Percentiles rank a stretch among this genome's conserved stretches.
phyloP scores from a whole-genome alignment of 1,140 invertebrate genomes.

The Cryptotermes secundus region DNA sequence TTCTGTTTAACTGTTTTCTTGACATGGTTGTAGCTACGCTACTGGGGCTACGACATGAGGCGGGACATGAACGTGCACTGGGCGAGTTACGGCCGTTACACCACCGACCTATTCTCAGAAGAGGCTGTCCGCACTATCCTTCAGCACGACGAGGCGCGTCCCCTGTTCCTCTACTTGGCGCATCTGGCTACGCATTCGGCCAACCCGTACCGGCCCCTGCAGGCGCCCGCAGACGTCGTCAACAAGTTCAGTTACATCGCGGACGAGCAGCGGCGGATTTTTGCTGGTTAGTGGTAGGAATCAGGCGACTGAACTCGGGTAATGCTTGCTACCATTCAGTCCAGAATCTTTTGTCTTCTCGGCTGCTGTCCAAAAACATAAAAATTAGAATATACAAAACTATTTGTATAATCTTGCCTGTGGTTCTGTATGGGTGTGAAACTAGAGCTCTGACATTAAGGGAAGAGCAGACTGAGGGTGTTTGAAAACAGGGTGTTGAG shows the following conservation, averaged over 20 bases:
- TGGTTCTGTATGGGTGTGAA: too few species aligned
- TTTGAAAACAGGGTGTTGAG: too few species aligned
- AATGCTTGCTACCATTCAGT: too few species aligned
- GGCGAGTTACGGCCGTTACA: slow-evolving; percentile 77
- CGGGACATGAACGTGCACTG: slow-evolving; percentile 62
- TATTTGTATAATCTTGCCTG: too few species aligned
- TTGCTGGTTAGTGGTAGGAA: not conserved
- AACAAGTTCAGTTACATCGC: slow-evolving; percentile 68
- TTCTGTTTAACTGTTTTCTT: too few species aligned
- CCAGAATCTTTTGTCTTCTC: too few species aligned
- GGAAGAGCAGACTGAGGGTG: too few species aligned
- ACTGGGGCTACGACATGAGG: slow-evolving; percentile 67
- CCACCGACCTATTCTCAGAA: slow-evolving; percentile 78
- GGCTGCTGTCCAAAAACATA: too few species aligned
- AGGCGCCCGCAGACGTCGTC: slow-evolving; percentile 70
- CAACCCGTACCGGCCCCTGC: slow-evolving; percentile 76
- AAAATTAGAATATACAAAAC: too few species aligned
- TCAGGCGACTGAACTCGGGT: too few species aligned
- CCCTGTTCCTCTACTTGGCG: slow-evolving; percentile 81
- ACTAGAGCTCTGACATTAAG: too few species aligned
- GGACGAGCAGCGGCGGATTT: slow-evolving; percentile 61
- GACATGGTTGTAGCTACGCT: not conserved
- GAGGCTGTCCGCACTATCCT: slow-evolving; percentile 71
- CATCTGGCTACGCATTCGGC: slow-evolving; percentile 84
- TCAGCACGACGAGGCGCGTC: slow-evolving; percentile 56